Evolutionary conservation across 2,113 vertebrate genomes (phyloP), one percentile per base, ranked within the genome.

Genomic region (Mobula hypostoma): DNA sequence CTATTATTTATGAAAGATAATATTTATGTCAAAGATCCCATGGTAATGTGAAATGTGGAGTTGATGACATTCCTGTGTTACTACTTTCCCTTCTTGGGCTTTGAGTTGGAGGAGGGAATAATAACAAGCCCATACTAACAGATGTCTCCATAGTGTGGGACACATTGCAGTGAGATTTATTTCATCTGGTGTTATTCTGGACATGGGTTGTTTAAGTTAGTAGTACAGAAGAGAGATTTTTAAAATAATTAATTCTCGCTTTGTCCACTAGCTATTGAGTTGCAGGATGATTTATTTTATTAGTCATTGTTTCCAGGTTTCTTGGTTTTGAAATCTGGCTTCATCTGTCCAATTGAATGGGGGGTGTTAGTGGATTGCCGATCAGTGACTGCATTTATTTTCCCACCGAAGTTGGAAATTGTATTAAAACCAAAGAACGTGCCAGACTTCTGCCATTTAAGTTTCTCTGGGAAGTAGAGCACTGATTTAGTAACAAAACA

Each of bases 331-430:
- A 90, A 90, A 90, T 36, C 61, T 7, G 40, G 29, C 7, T 14
- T 32, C 14, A 90, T 66, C 58, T 90, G n/a, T 90, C 61, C 61
- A 17, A 32, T 68, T 29, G 19, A 66, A 90, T 68, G 58, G 85
- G 5, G 85, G 85, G n/a, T 17, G 12, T n/a, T 88, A 15, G 61
- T 32, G 85, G 61, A 66, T 19, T 90, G n/a, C 85, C 32, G 61
- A 66, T 90, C 85, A 90, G 85, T 90, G 85, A 90, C 61, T 61
- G 11, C 85, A 90, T 66, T 68, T 90, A 90, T 90, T 66, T 90
- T 66, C 58, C 61, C 85, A 90, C 85, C 61, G 29, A 66, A 90
- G 29, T 63, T 90, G 61, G 85, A 61, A 90, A 90, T n/a, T 15
- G 5, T 66, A 90, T 32, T 66, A 90, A 90, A 66, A 66, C 85